Conservation (phyloP, 1,140 invertebrate species). For the Solenopsis invicta region DNA sequence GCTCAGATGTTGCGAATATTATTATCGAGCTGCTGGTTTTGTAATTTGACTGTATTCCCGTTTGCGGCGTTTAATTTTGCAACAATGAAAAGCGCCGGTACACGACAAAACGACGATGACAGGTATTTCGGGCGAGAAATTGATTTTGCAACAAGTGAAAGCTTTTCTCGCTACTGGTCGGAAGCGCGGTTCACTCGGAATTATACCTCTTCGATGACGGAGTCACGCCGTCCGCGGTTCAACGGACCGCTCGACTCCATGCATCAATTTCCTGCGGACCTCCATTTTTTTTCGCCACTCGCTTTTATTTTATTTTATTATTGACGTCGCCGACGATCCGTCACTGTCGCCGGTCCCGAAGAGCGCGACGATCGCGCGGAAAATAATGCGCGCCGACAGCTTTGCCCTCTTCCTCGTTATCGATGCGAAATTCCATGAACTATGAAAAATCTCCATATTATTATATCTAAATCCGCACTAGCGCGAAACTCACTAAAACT, state of each 20-base stretch:
- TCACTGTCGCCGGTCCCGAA: slow-evolving; percentile 63
- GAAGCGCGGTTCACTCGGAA: slow-evolving; percentile 40
- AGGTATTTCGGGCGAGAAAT: slow-evolving; percentile 39
- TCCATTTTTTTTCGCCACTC: slow-evolving; percentile 56
- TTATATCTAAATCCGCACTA: not conserved
- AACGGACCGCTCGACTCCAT: slow-evolving; percentile 45
- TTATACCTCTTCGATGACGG: slow-evolving; percentile 46
- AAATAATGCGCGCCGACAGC: slow-evolving; percentile 53
- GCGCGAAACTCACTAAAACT: not conserved
- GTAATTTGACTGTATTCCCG: not conserved
- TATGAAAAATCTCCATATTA: slow-evolving; percentile 36
- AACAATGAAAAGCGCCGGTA: slow-evolving; percentile 17
- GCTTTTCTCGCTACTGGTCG: slow-evolving; percentile 28
- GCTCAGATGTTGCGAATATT: not conserved
- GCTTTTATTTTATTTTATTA: slow-evolving; percentile 74
- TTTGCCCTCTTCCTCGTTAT: not conserved
- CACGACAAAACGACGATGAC: slow-evolving; percentile 33
- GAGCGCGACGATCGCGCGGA: slow-evolving; percentile 52
- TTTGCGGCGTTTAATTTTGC: slow-evolving; percentile 34
- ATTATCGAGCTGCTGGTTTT: not conserved
- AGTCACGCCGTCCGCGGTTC: slow-evolving; percentile 23
- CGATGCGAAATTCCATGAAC: slow-evolving; percentile 9
- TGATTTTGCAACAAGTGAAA: slow-evolving; percentile 57
- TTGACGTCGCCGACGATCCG: slow-evolving; percentile 58
- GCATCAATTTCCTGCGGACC: slow-evolving; percentile 53